Base-by-base conservation (phyloP, 2,888 invertebrate species). In the Odontocerum albicorne region DNA sequence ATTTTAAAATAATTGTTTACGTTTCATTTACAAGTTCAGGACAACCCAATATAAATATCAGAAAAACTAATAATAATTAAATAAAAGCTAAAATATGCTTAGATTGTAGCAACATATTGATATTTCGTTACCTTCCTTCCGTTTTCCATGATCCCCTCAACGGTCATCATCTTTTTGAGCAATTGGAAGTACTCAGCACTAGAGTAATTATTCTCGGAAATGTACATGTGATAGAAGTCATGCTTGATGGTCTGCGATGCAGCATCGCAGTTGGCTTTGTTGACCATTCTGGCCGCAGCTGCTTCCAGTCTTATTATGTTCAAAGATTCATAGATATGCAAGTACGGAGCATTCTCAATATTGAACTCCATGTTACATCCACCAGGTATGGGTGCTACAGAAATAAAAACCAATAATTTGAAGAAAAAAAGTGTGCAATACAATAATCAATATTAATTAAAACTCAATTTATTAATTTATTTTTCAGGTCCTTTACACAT, bases 341-440 rank as follows among this genome's bases (percentile, higher is more conserved):
- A 75, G 65, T 76, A 86, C 0, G 90, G 87, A 6, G 86, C 80
- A 60, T 79, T 75, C 61, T 79, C 72, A 12, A 81, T 66, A 33
- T 81, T 70, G 62, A 84, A 84, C 64, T 86, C 86, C 79, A 86
- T 77, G 65, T 88, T 90, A 67, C 90, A 90, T 13, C 88, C 90
- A 32, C 91, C 91, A 13, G 90, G 89, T 61, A 88, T 72, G 0
- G 90, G 90, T 67, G 83, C 90, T 90, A 70, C 57, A 60, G 64
- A 62, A 64, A n/a, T 63, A n/a, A n/a, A n/a, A n/a, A n/a, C n/a
- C n/a, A n/a, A n/a, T n/a, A n/a, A n/a, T n/a, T n/a, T n/a, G n/a
- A n/a, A n/a, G n/a, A n/a, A n/a, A n/a, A n/a, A n/a, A n/a, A n/a
- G n/a, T n/a, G n/a, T n/a, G n/a, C n/a, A n/a, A n/a, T n/a, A n/a